Evolutionary conservation across 2,888 invertebrate genomes (phyloP), one percentile per base, ranked within the genome.

Genomic region (Bimastos eiseni): DNA sequence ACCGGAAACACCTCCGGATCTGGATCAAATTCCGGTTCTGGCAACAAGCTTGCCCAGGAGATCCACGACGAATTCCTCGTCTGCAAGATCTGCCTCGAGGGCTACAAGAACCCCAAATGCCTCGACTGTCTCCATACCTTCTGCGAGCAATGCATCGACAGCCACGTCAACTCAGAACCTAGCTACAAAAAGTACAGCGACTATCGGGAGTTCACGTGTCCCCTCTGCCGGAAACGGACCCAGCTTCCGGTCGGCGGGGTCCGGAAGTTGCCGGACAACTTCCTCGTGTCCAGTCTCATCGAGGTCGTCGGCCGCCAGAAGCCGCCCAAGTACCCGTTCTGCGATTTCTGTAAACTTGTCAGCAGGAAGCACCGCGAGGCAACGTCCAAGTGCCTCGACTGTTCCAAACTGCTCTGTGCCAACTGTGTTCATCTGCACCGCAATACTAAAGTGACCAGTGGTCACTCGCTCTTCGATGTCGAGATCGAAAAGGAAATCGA

Each of bases 121-220:
- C 94, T 95, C 90, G 94, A 95, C 92, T 95, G 95, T 91, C 93
- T 95, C 90, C 95, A 95, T 92, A 95, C 95, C 4, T 95, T 95
- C 93, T 95, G 95, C 92, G 95, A 95, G 92, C 93, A 93, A 89
- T 95, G 95, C 92, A 94, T 95, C 91, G 95, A 95, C 91, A 94
- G 93, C 91, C 95, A 95, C 92, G 94, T 95, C 70, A 94, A 94
- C 93, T 94, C 94, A 15, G 95, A 95, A 92, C 94, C 94, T 91
- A 94, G 94, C 33, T 95, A 95, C 93, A 95, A 95, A 90, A 95
- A 95, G 93, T 95, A 95, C 93, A 94, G 94, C 93, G 95, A 95
- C 92, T 95, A 95, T 92, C 93, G 95, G 17, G 95, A 95, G 92
- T 95, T 95, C 93, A 95, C 95, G 15, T 95, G 95, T 92, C 95